phyloP scores from a whole-genome alignment of 1,140 invertebrate genomes.

The Caenorhabditis briggsae region DNA sequence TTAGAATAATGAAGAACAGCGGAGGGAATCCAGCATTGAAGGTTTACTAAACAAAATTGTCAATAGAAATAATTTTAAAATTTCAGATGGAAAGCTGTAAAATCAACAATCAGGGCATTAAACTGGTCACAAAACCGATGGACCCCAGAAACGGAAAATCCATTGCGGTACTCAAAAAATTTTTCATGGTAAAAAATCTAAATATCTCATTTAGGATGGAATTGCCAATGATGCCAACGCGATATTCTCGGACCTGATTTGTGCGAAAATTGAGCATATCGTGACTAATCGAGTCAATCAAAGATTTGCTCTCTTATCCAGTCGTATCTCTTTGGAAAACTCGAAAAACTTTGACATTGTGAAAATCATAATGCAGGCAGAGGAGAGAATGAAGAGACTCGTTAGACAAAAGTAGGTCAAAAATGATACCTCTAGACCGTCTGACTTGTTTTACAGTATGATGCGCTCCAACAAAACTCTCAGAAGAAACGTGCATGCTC shows the following conservation, averaged over 20 bases:
- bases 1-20: constrained; percentile 49
- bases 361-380: constrained; percentile 44
- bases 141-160: constrained; percentile 45
- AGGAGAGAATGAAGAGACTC: constrained; percentile 49
- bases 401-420: constrained; percentile 41
- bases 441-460: background rate
- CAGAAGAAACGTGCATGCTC: constrained; percentile 27
- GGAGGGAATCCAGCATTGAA: constrained; percentile 56
- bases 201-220: constrained; percentile 43
- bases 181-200: background rate
- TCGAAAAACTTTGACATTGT: constrained; percentile 61
- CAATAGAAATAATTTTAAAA: background rate
- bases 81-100: constrained; percentile 48
- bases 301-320: constrained; percentile 53
- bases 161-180: background rate
- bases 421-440: background rate
- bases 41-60: background rate
- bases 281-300: constrained; percentile 58
- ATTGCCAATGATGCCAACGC: constrained; percentile 51
- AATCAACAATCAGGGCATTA: constrained; percentile 23
- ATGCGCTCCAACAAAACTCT: constrained; percentile 12
- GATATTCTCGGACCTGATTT: constrained; percentile 54
- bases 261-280: constrained; percentile 49
- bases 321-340: constrained; percentile 57
- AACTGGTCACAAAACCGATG: constrained; percentile 32